Evolutionary conservation across 2,113 vertebrate species (phyloP), one percentile per base, ranked within the genome.

Genomic region (Parotia lawesii): DNA sequence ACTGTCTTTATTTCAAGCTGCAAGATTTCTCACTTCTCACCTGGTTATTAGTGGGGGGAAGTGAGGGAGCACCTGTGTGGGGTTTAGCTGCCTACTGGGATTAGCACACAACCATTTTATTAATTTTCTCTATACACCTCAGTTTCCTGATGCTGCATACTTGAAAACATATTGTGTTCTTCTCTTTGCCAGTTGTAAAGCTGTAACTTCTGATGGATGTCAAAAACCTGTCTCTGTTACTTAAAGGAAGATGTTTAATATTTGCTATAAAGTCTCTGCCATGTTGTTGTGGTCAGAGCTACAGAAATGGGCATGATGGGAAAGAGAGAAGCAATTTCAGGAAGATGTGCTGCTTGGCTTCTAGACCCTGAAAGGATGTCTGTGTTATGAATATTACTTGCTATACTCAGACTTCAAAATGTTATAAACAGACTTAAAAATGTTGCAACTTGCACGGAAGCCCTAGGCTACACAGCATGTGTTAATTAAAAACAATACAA

Each of bases 381-480:
- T 5, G 2, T 62, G 19, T 16, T 58, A 54, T 31, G 47, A 80
- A 28, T 64, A 50, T 87, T 85, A 18, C 45, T 86, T 75, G 28
- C 5, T 65, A 28, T 76, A 42, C 21, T 65, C 64, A 50, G 20
- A 37, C 40, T 75, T 87, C 57, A 92, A 89, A 78, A 58, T 62
- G 33, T 62, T 90, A 22, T 37, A 83, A 94, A 86, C 62, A 38
- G 70, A 60, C 53, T 93, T 83, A 20, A 81, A 92, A 70, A 37
- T 94, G 82, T 92, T 90, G 80, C 27, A 81, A 85, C 92, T 90
- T 95, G 78, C n/a, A 66, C 54, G 42, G 42, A 91, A 95, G 85
- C 85, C 82, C 21, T 62, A 62, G 78, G 92, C 78, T 93, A 79
- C 29, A 44, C 33, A 73, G 58, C 80, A 54, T 62, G 47, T 85